These are phyloP conservation scores for Caenorhabditis sp. DNA, from an alignment of 2,888 invertebrate species.

Conservation along the genomic window DNA sequence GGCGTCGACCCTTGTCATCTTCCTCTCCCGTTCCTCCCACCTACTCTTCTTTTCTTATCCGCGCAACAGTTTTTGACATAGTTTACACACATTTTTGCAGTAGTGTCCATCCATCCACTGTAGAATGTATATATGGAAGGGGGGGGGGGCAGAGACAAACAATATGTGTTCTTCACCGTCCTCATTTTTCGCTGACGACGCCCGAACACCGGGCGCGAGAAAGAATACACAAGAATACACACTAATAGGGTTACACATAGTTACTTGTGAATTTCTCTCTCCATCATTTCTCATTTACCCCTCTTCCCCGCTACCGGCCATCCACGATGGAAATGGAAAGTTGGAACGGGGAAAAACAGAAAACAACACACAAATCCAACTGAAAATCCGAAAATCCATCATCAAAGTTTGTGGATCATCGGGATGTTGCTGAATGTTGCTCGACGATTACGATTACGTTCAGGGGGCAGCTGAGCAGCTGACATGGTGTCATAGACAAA, in stretches of 20 bases:
- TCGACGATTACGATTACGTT: not conserved
- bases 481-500: constrained; percentile 22
- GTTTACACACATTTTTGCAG: constrained; percentile 52
- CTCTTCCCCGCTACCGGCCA: constrained; percentile 2
- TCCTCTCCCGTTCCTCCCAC: not conserved
- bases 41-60: constrained; percentile 23
- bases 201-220: constrained; percentile 46
- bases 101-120: constrained; percentile 16
- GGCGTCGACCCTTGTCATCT: not conserved
- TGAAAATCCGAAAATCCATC: constrained; percentile 37
- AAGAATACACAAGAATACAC: constrained; percentile 36
- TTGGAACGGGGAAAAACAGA: not conserved
- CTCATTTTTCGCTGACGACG: constrained; percentile 47
- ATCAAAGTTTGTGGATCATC: constrained; percentile 49
- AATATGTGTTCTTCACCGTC: constrained; percentile 56
- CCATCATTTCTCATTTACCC: constrained; percentile 26
- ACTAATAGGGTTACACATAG: constrained; percentile 61
- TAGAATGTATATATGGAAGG: constrained; percentile 30
- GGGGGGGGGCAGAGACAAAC: no score
- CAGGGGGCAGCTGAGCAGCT: constrained; percentile 19
- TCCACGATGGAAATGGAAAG: not conserved
- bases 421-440: constrained; percentile 12
- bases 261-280: constrained; percentile 48
- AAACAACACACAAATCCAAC: constrained; percentile 19
- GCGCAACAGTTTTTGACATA: constrained; percentile 62